Percentiles rank a stretch among this genome's conserved stretches.
Conservation (phyloP, 2,113 vertebrate species). For the Anarrhichthys ocellatus region DNA sequence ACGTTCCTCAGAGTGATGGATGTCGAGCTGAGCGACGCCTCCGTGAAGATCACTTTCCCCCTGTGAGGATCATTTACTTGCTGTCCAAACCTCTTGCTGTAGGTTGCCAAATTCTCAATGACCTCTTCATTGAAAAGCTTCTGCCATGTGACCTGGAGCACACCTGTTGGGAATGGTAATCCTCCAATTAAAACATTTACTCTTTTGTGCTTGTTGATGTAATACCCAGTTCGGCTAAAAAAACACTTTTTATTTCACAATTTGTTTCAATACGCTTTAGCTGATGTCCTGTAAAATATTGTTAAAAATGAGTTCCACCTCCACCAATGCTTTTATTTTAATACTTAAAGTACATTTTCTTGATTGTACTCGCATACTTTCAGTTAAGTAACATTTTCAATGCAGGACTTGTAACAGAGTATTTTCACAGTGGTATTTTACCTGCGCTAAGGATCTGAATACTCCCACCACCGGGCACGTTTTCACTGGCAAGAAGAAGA, state of each 20-base stretch:
- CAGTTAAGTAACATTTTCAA: background rate
- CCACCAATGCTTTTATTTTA: background rate
- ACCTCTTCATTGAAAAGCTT: slow-evolving; percentile 6
- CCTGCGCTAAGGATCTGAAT: background rate
- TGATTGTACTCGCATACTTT: background rate
- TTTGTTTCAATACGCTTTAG: background rate
- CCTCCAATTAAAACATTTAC: background rate
- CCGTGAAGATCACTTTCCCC: slow-evolving; percentile 52
- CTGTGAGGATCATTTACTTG: slow-evolving; percentile 49
- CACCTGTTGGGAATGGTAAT: slow-evolving; percentile 38
- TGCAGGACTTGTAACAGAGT: background rate
- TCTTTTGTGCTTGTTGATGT: background rate
- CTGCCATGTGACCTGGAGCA: slow-evolving; percentile 79
- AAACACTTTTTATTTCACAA: no score
- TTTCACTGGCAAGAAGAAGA: background rate
- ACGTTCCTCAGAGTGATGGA: slow-evolving; percentile 69
- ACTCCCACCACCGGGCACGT: background rate
- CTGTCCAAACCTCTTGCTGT: slow-evolving; percentile 60
- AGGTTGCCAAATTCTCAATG: slow-evolving; percentile 67
- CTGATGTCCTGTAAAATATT: background rate
- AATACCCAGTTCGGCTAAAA: background rate
- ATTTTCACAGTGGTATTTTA: background rate
- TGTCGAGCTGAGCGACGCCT: slow-evolving; percentile 57
- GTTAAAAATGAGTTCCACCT: background rate
- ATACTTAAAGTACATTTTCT: background rate